These are phyloP conservation scores for Sinocyclocheilus maitianheensis DNA, from an alignment of 2,113 vertebrate species.

Conservation along the genomic window DNA sequence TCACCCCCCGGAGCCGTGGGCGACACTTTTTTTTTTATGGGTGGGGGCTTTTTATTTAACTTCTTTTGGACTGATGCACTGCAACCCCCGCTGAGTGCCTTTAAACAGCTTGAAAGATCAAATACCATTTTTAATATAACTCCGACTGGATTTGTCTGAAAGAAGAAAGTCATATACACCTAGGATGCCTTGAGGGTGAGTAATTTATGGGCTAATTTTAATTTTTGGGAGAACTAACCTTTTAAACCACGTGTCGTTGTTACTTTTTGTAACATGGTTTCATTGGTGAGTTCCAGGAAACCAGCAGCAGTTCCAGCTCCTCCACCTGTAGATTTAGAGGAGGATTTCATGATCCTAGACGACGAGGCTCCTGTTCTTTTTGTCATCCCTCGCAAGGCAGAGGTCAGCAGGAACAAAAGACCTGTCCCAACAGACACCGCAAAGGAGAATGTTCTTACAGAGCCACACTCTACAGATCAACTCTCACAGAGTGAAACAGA, in stretches of 20 bases:
- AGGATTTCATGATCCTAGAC: constrained; percentile 75
- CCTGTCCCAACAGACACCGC: constrained; percentile 13
- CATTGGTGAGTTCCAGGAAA: constrained; percentile 49
- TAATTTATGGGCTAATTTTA: too few relatives aligned
- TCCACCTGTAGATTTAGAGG: constrained; percentile 61
- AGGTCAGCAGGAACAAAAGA: constrained; percentile 45
- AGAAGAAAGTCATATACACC: too few relatives aligned
- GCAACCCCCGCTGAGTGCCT: too few relatives aligned
- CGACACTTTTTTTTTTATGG: too few relatives aligned
- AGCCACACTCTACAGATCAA: constrained; percentile 24
- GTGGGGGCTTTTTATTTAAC: too few relatives aligned
- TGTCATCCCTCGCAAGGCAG: constrained; percentile 64
- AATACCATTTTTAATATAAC: too few relatives aligned
- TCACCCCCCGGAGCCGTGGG: too few relatives aligned
- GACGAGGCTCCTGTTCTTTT: constrained; percentile 64
- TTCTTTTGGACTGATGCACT: too few relatives aligned
- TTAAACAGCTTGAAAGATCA: too few relatives aligned
- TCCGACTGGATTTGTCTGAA: too few relatives aligned
- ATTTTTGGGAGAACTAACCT: too few relatives aligned
- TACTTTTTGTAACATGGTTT: not conserved
- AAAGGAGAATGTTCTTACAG: constrained; percentile 46
- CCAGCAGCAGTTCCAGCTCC: constrained; percentile 34
- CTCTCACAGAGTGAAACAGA: constrained; percentile 21
- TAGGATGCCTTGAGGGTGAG: too few relatives aligned
- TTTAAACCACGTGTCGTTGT: not conserved